Percentiles rank a stretch among this genome's conserved stretches.
phyloP scores from a whole-genome alignment of 2,113 vertebrate genomes.

The Stictonetta naevosa region DNA sequence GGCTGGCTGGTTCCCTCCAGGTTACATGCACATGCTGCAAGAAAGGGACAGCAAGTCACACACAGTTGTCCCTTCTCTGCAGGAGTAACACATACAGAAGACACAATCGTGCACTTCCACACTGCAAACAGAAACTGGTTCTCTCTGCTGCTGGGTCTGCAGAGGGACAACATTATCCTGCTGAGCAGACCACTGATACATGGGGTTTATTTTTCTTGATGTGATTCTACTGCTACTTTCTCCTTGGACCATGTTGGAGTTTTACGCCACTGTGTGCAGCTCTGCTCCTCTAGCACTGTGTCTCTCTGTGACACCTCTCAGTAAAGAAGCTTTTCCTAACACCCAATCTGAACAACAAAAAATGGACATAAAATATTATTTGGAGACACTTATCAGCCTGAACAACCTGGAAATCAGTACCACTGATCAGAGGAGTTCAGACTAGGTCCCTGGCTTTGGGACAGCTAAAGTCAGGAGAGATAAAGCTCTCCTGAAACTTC shows the following conservation, averaged over 20 bases:
- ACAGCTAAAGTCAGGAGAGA: background rate
- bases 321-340: background rate
- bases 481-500: background rate
- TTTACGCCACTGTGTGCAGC: too few species aligned
- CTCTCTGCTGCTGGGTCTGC: background rate
- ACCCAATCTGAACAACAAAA: background rate
- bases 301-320: background rate
- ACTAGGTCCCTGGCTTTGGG: background rate
- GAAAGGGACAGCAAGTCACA: conserved; percentile 18
- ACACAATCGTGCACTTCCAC: background rate
- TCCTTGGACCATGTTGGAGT: background rate
- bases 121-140: background rate
- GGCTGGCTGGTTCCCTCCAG: conserved; percentile 78
- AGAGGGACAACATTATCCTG: background rate
- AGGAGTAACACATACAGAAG: background rate
- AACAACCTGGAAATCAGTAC: background rate
- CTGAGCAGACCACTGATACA: background rate
- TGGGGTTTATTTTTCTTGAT: background rate
- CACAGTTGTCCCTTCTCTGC: background rate
- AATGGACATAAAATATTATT: background rate
- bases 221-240: background rate
- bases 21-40: conserved; percentile 85
- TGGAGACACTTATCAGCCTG: background rate
- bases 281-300: background rate
- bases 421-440: background rate